Base-by-base conservation (phyloP, 2,113 vertebrate species). In the Chaenocephalus aceratus region DNA sequence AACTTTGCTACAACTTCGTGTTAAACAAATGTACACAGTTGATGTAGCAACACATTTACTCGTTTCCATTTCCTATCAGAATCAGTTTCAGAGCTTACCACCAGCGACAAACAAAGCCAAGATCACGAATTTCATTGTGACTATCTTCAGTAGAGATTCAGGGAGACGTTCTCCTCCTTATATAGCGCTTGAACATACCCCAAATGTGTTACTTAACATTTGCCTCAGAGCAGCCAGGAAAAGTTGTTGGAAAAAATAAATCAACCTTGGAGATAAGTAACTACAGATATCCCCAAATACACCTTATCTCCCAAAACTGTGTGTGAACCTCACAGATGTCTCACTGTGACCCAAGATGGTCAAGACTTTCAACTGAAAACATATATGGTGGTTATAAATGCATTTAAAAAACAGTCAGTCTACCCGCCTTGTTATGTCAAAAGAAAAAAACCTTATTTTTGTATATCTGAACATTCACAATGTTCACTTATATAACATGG, bases 61-160 rank as follows among this genome's bases (percentile, higher is more conserved):
- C 2, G 16, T 5, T 21, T 21, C 21, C 21, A 21, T 21, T 21
- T 21, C 21, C 2, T 1, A 3, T 18, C 10, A 51, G 54, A 70
- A 46, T 10, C 30, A 36, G 7, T 5, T 9, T 62, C 3, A n/a
- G 26, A 46, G 3, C 94, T 95, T 92, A 96, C 95, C 94, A 2
- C 94, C 91, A 72, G 91, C 94, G 46, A 95, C 81, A 59, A 94
- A 91, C 89, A 95, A 85, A 83, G 94, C 94, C 79, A 95, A 93
- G 86, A 95, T 81, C 88, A 95, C 26, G 8, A 94, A 79, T 84
- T 90, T 95, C 93, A 95, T 95, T 71, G 68, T 90, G 88, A 86
- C 82, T 85, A 67, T 83, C 73, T 74, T 79, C 77, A 72, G 57
- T 66, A 45, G 34, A 57, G 1, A 1, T 18, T 15, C 8, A 57